Evolutionary conservation across 2,113 vertebrate species (phyloP), one percentile per base, ranked within the genome.

Genomic region (Sinosuthora webbiana): DNA sequence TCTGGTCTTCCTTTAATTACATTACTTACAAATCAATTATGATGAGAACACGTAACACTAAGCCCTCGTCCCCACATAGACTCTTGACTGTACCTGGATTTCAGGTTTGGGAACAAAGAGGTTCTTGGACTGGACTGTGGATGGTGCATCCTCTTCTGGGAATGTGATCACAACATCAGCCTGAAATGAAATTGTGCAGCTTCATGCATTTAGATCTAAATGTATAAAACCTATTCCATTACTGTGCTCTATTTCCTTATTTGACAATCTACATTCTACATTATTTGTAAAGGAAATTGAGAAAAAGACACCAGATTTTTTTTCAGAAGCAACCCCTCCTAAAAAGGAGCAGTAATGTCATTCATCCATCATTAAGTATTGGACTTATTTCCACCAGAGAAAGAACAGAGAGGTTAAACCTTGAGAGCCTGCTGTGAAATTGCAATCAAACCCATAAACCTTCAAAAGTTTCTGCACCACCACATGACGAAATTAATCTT

Each of bases 111-210:
- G 99, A 59, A 98, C 97, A 68, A 99, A 99, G 55, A 99, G 98
- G 20, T 98, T 99, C 97, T 99, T 99, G 52, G 99, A 97, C 93
- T 99, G 98, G 92, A 99, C 96, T 53, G 98, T 96, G 14, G 98
- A 98, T 15, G 99, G 99, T 7, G 97, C 98, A 91, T 99, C 99
- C 93, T 99, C 99, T 53, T 99, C 99, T 80, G 99, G 98, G 90
- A 99, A 99, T 95, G 98, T 99, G 93, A 99, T 98, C 30, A 99
- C 95, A 53, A 99, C 98, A 84, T 99, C 99, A 77, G 99, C 99
- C 99, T 99, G 90, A 83, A 91, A 97, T 53, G 31, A 90, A 91
- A 92, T 93, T 2, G 5, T 16, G 20, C 55, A 74, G 47, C 31
- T 70, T 83, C n/a, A 57, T 33, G 30, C 87, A 80, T 31, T 53